These are phyloP conservation scores for Oligia fasciuncula DNA, from an alignment of 2,888 invertebrate genomes.

Conservation along the genomic window DNA sequence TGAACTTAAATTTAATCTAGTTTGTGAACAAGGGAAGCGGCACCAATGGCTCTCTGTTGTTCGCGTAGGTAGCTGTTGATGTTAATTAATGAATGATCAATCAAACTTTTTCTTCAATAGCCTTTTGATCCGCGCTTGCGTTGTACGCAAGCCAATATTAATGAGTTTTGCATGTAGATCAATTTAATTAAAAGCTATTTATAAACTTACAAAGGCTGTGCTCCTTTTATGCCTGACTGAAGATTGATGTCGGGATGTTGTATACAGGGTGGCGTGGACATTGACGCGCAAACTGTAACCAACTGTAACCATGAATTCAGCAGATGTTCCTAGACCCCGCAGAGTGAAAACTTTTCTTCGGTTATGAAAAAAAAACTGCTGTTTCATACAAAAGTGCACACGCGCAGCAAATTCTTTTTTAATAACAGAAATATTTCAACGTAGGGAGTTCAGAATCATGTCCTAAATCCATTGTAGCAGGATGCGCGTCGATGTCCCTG, in stretches of 20 bases:
- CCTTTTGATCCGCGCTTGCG: background rate
- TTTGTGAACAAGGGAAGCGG: too few relatives aligned
- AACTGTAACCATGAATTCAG: background rate
- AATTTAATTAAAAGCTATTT: slow-evolving; percentile 21
- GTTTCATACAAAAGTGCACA: background rate
- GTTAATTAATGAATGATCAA: background rate
- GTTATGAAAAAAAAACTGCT: background rate
- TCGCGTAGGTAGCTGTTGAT: background rate
- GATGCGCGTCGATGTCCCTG: background rate
- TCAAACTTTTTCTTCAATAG: background rate
- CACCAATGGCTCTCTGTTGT: background rate
- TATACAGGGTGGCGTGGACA: background rate
- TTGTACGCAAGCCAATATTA: background rate
- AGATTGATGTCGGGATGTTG: background rate
- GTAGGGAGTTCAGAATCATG: background rate
- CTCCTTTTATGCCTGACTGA: background rate
- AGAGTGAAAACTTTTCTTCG: background rate
- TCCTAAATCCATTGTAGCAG: background rate
- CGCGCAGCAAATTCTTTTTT: background rate
- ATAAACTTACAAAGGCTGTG: background rate
- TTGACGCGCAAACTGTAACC: background rate
- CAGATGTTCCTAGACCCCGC: background rate
- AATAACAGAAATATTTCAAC: too few relatives aligned
- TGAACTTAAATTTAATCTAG: too few relatives aligned
- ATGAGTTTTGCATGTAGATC: slow-evolving; percentile 7